Base-by-base conservation (phyloP, 2,888 invertebrate genomes). In the Ceramica pisi region DNA sequence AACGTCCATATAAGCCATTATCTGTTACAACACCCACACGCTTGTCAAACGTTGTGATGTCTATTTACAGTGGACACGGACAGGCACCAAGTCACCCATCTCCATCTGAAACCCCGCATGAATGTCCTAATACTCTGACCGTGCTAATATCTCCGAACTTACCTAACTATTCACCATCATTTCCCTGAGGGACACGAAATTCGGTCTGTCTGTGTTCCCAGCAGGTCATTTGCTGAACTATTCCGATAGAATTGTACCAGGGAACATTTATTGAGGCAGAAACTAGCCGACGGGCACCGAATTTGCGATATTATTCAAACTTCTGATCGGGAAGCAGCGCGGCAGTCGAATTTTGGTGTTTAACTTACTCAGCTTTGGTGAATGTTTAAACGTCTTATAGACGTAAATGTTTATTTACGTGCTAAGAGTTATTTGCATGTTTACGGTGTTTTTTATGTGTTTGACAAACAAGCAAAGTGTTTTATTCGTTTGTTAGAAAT, bases 251-350 rank as follows among this genome's bases (percentile, higher is more conserved):
- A 67, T 67, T 55, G 67, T 66, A 75, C 41, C 19, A 46, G 38
- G 12, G 67, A 62, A 71, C 81, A 67, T 71, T 77, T 71, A 81
- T 81, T 67, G 78, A 79, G 71, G 55, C 60, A 71, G 61, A 51
- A 69, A 67, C 78, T 67, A 57, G 60, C 78, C 60, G 77, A 35
- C 61, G 57, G 67, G 64, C n/a, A 48, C 61, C 46, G 10, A 67
- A 67, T 75, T 74, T 75, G 75, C 53, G 56, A 75, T 80, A 80
- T 73, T 79, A 78, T 79, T 77, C 81, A 55, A 81, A 79, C 62
- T 81, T 81, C 71, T 67, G 51, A 76, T 60, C 63, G 50, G 68
- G 50, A 75, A 76, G 48, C 55, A 35, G 60, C 50, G 65, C 55
- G 35, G 60, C 50, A 62, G 53, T 69, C 50, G 53, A 75, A 64